Percentiles rank a stretch among this genome's conserved stretches.
phyloP scores from a whole-genome alignment of 2,113 vertebrate genomes.

The Nipponia nippon region DNA sequence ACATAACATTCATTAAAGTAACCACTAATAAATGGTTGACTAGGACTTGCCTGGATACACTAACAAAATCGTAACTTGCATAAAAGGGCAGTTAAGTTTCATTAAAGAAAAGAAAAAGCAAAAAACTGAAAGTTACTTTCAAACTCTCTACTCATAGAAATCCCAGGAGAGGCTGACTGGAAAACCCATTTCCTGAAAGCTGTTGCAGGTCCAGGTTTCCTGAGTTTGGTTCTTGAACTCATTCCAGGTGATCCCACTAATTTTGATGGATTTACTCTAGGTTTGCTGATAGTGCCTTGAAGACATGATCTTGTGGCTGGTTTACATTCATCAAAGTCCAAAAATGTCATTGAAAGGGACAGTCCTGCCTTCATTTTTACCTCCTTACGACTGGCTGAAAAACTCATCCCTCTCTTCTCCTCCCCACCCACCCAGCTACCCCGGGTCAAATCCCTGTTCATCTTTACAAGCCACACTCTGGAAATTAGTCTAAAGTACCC shows the following conservation, averaged over 20 bases:
- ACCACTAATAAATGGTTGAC: background rate
- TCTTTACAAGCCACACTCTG: background rate
- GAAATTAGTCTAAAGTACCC: background rate
- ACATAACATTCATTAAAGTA: background rate
- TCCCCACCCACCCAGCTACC: background rate
- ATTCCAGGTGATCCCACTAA: background rate
- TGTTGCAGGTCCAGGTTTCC: background rate
- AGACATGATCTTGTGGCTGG: background rate
- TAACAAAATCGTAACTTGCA: background rate
- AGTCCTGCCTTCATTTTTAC: background rate
- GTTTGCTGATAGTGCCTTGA: background rate
- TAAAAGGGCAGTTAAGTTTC: background rate
- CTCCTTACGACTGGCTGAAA: background rate
- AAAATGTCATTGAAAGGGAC: background rate
- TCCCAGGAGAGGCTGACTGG: background rate
- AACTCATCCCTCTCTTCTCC: background rate
- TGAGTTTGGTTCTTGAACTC: background rate
- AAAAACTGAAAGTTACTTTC: background rate
- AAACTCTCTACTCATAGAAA: background rate
- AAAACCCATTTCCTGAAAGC: background rate
- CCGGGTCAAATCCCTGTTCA: background rate
- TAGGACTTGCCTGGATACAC: background rate
- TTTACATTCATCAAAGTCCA: background rate
- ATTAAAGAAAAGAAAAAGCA: background rate
- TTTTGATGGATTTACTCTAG: background rate